Evolutionary conservation across 2,888 invertebrate genomes (phyloP).

Genomic region (Mimachlamys varia): DNA sequence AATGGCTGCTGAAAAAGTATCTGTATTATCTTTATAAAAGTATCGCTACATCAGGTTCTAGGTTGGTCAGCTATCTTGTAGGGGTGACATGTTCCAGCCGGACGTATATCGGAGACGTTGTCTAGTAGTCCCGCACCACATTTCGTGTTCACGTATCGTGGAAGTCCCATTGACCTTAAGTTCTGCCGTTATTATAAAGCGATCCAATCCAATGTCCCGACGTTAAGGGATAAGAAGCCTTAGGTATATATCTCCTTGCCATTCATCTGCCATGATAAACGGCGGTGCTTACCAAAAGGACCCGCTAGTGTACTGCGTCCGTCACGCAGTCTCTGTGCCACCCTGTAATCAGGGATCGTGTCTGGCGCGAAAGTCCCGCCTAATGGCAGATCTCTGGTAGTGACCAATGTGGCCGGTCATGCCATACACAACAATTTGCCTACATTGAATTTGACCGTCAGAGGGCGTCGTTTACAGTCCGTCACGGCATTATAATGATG

Average conservation of each 20-base stretch:
- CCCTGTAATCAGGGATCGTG: not conserved
- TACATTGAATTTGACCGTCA: constrained; percentile 30
- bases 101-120: not conserved
- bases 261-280: constrained; percentile 22
- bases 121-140: not conserved
- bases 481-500: constrained; percentile 29
- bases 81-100: too few species aligned
- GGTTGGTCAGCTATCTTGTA: too few species aligned
- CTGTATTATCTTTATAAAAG: too few species aligned
- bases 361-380: not conserved
- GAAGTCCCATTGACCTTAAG: not conserved
- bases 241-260: not conserved
- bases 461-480: constrained; percentile 28
- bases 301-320: not conserved
- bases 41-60: too few species aligned
- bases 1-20: too few species aligned
- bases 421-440: constrained; percentile 36
- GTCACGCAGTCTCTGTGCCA: constrained; percentile 3
- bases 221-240: not conserved
- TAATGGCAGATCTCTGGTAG: not conserved
- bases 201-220: not conserved
- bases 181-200: not conserved
- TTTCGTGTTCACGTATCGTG: not conserved
- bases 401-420: not conserved
- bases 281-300: not conserved